phyloP scores from a whole-genome alignment of 1,140 invertebrate genomes.

The Rhopalosiphum maidis region DNA sequence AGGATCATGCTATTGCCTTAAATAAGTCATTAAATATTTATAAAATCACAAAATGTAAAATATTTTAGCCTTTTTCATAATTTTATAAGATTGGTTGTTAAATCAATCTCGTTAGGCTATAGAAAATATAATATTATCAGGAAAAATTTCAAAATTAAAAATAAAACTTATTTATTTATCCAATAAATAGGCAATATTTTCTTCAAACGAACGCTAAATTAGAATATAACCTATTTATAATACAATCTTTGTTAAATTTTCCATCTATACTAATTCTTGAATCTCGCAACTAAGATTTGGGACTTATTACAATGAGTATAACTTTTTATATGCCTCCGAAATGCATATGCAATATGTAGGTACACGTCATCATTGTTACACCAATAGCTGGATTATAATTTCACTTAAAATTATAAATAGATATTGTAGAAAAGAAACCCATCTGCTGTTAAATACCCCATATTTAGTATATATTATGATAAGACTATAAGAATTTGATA shows the following conservation, averaged over 20 bases:
- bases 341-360: too few species aligned
- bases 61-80: background rate
- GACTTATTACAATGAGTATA: background rate
- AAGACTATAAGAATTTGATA: background rate
- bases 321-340: too few species aligned
- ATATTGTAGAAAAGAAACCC: background rate
- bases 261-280: background rate
- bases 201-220: background rate
- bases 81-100: background rate
- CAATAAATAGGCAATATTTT: too few species aligned
- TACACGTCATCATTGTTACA: too few species aligned
- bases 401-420: background rate
- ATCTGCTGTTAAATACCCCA: background rate
- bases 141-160: background rate
- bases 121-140: background rate
- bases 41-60: background rate
- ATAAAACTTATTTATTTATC: too few species aligned
- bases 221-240: background rate
- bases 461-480: background rate
- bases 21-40: slow-evolving; percentile 34
- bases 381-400: background rate
- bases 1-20: background rate
- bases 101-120: too few species aligned
- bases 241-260: background rate
- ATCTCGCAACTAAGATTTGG: background rate